phyloP scores from a whole-genome alignment of 23 tunicate species.

The Aplidium turbinatum region DNA sequence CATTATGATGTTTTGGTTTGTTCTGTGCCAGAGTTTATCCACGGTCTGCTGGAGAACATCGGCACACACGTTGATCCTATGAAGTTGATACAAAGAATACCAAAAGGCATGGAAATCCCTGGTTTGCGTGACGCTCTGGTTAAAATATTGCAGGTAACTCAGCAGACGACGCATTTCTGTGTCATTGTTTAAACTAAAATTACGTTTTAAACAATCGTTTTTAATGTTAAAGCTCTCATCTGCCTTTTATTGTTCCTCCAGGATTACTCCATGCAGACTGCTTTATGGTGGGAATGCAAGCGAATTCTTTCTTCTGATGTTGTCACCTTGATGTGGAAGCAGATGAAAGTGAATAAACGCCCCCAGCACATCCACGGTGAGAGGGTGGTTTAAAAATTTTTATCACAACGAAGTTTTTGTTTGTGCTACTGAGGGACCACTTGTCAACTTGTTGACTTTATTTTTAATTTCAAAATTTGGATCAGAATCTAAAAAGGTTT shows the following conservation, averaged over 20 bases:
- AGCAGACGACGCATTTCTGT: too few relatives aligned
- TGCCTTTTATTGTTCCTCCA: too few relatives aligned
- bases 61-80: conserved; percentile 96
- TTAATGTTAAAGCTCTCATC: too few relatives aligned
- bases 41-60: conserved; percentile 76
- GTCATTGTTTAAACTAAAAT: too few relatives aligned
- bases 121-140: conserved; percentile 90
- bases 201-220: too few relatives aligned
- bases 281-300: conserved; percentile 85
- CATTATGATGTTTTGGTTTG: not conserved
- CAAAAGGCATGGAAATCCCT: conserved; percentile 72
- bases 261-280: conserved; percentile 95
- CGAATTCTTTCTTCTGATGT: conserved; percentile 74
- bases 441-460: not conserved
- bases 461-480: not conserved
- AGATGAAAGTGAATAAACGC: conserved; percentile 48
- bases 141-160: conserved; percentile 86
- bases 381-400: not conserved
- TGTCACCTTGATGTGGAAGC: conserved; percentile 51
- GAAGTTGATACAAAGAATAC: conserved; percentile 66
- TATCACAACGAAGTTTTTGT: not conserved
- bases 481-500: too few relatives aligned
- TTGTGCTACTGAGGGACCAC: conserved; percentile 26
- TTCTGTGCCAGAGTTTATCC: conserved; percentile 50
- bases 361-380: conserved; percentile 60